A percentile compares a stretch with the other conserved stretches of the same genome.
Evolutionary conservation across 1,140 invertebrate species (phyloP).

Genomic region (Augochlora pura): DNA sequence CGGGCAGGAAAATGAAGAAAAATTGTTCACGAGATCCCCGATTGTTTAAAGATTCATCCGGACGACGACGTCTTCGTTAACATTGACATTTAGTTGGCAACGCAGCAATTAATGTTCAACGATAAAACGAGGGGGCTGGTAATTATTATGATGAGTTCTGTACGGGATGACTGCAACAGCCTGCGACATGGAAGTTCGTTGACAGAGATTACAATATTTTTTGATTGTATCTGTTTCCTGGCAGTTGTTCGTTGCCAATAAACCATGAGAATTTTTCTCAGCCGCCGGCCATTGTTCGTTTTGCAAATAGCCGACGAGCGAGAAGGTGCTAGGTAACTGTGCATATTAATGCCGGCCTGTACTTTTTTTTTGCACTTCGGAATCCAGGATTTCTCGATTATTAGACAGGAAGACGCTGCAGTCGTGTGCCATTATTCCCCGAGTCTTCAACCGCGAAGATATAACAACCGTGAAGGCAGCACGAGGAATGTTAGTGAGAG

Average conservation of each 20-base stretch:
- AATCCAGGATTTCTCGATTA: not conserved
- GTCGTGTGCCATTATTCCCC: too few species aligned
- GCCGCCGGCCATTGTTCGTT: constrained; percentile 16
- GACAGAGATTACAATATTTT: constrained; percentile 27
- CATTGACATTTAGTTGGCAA: too few species aligned
- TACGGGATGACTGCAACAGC: constrained; percentile 24
- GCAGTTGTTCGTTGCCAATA: not conserved
- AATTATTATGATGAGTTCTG: not conserved
- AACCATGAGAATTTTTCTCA: constrained; percentile 40
- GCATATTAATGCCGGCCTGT: not conserved
- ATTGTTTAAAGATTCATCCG: too few species aligned
- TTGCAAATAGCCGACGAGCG: constrained; percentile 5
- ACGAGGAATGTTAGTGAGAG: too few species aligned
- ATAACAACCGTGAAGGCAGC: too few species aligned
- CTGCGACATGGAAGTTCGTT: constrained; percentile 12
- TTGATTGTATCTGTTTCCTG: constrained; percentile 53
- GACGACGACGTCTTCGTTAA: too few species aligned
- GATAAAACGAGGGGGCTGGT: not conserved
- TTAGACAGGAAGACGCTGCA: too few species aligned
- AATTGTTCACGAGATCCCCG: too few species aligned
- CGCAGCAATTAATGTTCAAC: not conserved
- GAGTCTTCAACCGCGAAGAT: too few species aligned
- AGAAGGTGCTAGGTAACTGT: constrained; percentile 1
- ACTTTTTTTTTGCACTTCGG: not conserved
- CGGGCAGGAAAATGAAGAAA: too few species aligned